Percentiles rank a stretch among this genome's conserved stretches.
Evolutionary conservation across 2,113 vertebrate genomes (phyloP).

Genomic region (Caracal caracal): DNA sequence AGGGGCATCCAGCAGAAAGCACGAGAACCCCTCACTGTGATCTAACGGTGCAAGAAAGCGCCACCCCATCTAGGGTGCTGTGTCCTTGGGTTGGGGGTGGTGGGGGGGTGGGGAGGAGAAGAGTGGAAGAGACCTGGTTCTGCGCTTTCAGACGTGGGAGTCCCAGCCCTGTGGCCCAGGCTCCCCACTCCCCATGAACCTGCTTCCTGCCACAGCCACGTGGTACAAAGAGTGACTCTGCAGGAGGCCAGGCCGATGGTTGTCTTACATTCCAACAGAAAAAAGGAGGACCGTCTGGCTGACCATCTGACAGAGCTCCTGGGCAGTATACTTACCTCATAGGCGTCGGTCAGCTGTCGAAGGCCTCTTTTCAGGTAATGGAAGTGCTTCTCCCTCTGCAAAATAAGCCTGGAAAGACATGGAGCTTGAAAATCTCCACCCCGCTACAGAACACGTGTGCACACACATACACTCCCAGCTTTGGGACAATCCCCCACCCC

Average conservation of each 20-base stretch:
- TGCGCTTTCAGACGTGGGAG: neutral
- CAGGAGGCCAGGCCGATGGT: neutral
- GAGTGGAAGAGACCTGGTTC: neutral
- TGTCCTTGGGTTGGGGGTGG: neutral
- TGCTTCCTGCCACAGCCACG: neutral
- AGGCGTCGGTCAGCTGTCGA: slow-evolving; percentile 94
- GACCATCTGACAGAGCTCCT: neutral
- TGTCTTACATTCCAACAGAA: neutral
- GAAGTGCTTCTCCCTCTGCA: slow-evolving; percentile 95
- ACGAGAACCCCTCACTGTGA: neutral
- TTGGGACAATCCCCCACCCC: neutral
- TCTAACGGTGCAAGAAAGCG: neutral
- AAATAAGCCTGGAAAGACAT: slow-evolving; percentile 87
- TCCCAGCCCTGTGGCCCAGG: neutral
- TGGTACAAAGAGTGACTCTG: rapidly evolving
- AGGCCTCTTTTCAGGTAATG: slow-evolving; percentile 97
- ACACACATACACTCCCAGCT: neutral
- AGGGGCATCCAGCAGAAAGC: neutral
- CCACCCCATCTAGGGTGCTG: neutral
- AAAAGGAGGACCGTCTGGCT: neutral
- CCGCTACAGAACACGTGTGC: neutral
- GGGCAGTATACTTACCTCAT: slow-evolving; percentile 89
- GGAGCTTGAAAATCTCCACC: neutral
- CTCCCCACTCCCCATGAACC: neutral
- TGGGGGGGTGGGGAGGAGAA: no score